These are phyloP conservation scores for Stictonetta naevosa DNA, from an alignment of 2,113 vertebrate genomes.

Conservation along the genomic window DNA sequence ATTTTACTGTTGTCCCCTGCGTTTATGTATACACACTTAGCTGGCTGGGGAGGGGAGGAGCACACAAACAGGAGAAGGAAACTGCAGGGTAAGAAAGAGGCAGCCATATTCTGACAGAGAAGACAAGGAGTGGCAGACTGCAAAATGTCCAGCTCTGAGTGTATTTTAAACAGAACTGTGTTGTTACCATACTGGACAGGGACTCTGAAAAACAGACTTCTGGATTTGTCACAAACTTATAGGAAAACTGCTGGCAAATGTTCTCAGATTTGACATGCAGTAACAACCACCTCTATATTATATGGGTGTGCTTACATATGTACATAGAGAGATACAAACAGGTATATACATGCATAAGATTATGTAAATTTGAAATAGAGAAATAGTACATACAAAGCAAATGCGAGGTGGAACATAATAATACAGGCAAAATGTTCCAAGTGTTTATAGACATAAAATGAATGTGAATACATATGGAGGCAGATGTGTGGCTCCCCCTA, in stretches of 20 bases:
- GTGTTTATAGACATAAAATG: neutral
- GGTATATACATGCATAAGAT: neutral
- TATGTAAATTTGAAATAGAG: neutral
- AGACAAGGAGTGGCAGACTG: neutral
- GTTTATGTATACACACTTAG: rapidly evolving
- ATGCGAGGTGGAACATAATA: too few relatives aligned
- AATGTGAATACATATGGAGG: neutral
- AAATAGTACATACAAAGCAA: neutral
- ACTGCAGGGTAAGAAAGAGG: neutral
- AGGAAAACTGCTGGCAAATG: neutral
- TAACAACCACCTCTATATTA: neutral
- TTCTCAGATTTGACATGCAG: neutral
- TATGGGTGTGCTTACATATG: neutral
- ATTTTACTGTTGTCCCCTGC: neutral
- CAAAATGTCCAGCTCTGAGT: neutral
- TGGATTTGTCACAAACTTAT: neutral
- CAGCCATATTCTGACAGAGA: neutral
- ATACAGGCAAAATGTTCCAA: neutral
- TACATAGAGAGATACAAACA: neutral
- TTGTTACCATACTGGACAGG: neutral
- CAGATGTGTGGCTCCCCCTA: neutral
- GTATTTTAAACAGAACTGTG: neutral
- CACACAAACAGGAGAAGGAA: neutral
- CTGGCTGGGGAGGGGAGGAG: neutral
- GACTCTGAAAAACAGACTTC: neutral